Conservation (phyloP, 2,888 invertebrate genomes). For the Machimus rusticus region DNA sequence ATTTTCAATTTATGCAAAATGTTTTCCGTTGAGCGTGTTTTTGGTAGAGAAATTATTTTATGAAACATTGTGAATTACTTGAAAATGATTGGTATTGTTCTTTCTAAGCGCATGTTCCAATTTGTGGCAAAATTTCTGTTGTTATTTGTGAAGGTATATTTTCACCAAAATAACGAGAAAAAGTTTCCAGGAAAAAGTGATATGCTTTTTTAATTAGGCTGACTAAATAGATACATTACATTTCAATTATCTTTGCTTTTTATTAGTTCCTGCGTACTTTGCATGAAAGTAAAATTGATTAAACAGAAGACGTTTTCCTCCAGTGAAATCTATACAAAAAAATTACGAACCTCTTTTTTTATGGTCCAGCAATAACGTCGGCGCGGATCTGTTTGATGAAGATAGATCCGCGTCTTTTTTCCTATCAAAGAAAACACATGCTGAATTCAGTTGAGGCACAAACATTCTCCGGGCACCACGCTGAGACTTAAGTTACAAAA, state of each 20-base stretch:
- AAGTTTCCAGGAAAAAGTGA: too few relatives aligned
- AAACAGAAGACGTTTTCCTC: background rate
- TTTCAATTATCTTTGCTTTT: background rate
- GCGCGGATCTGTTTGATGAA: background rate
- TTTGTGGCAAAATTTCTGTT: too few relatives aligned
- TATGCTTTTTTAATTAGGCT: too few relatives aligned
- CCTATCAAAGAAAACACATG: background rate
- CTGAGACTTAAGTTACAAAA: background rate
- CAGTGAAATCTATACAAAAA: background rate
- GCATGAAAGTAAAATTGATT: background rate
- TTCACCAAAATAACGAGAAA: too few relatives aligned
- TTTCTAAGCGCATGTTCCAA: too few relatives aligned
- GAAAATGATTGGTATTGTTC: too few relatives aligned
- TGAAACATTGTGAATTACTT: too few relatives aligned
- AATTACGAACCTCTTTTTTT: background rate
- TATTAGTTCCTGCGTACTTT: background rate
- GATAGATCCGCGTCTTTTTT: background rate
- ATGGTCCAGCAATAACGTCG: background rate
- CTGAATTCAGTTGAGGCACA: background rate
- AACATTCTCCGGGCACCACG: background rate
- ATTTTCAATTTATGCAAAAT: background rate
- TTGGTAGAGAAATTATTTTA: too few relatives aligned
- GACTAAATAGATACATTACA: too few relatives aligned
- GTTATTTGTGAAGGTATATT: too few relatives aligned
- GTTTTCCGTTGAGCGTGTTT: too few relatives aligned